Conservation (phyloP, 2,888 invertebrate genomes). For the Drosophila acutilabella region DNA sequence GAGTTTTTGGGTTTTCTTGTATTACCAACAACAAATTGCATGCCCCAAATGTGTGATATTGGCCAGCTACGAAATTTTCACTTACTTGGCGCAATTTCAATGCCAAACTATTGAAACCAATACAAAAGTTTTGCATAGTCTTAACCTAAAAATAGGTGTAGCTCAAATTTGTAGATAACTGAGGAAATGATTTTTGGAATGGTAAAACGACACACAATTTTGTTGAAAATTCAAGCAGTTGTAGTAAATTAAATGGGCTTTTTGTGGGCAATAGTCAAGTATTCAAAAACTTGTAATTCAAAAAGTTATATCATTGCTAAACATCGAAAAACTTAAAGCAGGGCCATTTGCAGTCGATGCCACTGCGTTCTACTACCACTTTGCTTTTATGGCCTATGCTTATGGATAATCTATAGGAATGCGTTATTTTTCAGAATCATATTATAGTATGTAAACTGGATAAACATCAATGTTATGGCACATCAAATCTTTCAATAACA, state of each 20-base stretch:
- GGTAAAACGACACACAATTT: background rate
- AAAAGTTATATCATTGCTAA: too few relatives aligned
- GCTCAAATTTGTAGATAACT: background rate
- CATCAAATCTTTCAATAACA: conserved; percentile 61
- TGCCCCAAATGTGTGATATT: conserved; percentile 60
- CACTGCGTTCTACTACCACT: too few relatives aligned
- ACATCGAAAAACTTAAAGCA: too few relatives aligned
- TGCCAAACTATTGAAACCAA: conserved; percentile 37
- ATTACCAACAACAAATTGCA: conserved; percentile 43
- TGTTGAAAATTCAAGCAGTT: background rate
- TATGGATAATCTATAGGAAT: background rate
- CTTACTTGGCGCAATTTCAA: conserved; percentile 49
- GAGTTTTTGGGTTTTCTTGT: background rate
- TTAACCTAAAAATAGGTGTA: background rate
- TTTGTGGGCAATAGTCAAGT: too few relatives aligned
- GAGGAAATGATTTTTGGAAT: background rate
- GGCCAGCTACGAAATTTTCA: conserved; percentile 43
- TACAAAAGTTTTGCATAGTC: background rate
- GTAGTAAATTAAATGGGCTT: background rate
- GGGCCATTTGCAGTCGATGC: too few relatives aligned
- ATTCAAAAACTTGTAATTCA: too few relatives aligned
- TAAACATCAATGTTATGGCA: conserved; percentile 28
- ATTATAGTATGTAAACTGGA: conserved; percentile 5
- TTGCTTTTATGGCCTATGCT: background rate
- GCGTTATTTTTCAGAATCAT: conserved; percentile 2